Evolutionary conservation across 2,113 vertebrate genomes (phyloP), one percentile per base, ranked within the genome.

Genomic region (Ailurus styani): DNA sequence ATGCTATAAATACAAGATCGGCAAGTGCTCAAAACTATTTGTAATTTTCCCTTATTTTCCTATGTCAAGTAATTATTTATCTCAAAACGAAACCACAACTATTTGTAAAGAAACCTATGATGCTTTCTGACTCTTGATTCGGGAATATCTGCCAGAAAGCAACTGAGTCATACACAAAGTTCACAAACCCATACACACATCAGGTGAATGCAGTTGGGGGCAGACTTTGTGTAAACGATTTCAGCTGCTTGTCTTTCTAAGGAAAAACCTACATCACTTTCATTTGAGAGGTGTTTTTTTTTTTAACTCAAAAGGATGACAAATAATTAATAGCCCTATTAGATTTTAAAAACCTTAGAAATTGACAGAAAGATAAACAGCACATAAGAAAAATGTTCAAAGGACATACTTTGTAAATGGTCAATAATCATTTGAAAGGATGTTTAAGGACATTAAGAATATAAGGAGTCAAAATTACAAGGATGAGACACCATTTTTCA

Each of bases 21-120:
- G 23, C 37, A 34, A 94, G 64, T 81, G 50, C 18, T 93, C 23
- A 73, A 73, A 97, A 90, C 34, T 66, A 34, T 77, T 93, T 83
- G 47, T 77, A 89, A 91, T 94, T 90, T 97, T 88, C 47, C 54
- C 88, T 96, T 57, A 72, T 64, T 83, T 95, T 94, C 84, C 62
- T 62, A n/a, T n/a, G n/a, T 42, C 60, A 85, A 90, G 77, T 77
- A 92, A 93, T 83, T 84, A 77, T 78, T 93, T 96, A 93, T 79
- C 66, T 79, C 86, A 86, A 91, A 98, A 97, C 79, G 66, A 98
- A 98, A 95, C 90, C 83, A 97, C 90, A 96, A 45, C 97, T 98
- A 95, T 97, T 98, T 98, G 93, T 97, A 98, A 97, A 98, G 94
- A n/a, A n/a, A n/a, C n/a, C n/a, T n/a, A 98, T 95, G 55, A 97